Conservation (phyloP, 1,140 invertebrate genomes). For the Brachionus paranguensis region DNA sequence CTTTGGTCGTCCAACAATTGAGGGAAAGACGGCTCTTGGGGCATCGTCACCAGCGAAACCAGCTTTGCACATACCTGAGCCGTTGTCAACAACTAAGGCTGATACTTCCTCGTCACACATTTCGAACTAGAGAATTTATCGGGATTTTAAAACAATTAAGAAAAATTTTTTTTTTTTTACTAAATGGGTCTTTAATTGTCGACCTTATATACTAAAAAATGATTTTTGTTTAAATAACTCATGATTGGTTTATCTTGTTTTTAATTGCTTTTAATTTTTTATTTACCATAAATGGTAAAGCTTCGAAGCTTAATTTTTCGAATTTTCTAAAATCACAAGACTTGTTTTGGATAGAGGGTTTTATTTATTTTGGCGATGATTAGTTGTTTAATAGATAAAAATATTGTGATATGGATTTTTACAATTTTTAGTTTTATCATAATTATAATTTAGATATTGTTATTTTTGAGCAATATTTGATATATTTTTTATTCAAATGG, state of each 20-base stretch:
- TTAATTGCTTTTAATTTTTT: neutral
- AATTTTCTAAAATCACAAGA: neutral
- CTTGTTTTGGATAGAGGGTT: neutral
- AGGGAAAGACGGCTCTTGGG: constrained; percentile 78
- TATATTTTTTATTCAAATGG: too few species aligned
- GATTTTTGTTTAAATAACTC: neutral
- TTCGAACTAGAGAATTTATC: constrained; percentile 47
- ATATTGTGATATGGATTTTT: neutral
- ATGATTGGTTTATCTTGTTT: neutral
- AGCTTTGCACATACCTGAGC: constrained; percentile 82
- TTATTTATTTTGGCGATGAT: neutral
- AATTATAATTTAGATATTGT: neutral
- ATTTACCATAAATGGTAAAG: neutral
- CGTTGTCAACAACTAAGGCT: constrained; percentile 79
- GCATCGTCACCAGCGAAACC: constrained; percentile 83
- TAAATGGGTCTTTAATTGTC: neutral
- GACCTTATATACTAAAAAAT: neutral
- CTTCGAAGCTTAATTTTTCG: neutral
- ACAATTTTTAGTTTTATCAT: neutral
- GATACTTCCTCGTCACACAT: constrained; percentile 78
- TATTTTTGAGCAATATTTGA: too few species aligned
- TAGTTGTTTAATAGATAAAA: neutral
- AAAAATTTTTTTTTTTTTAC: neutral
- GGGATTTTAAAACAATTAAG: neutral
- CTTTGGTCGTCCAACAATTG: constrained; percentile 73